phyloP scores from a whole-genome alignment of 2,797 vertebrate species.

The Paratrypauchen microcephalus region DNA sequence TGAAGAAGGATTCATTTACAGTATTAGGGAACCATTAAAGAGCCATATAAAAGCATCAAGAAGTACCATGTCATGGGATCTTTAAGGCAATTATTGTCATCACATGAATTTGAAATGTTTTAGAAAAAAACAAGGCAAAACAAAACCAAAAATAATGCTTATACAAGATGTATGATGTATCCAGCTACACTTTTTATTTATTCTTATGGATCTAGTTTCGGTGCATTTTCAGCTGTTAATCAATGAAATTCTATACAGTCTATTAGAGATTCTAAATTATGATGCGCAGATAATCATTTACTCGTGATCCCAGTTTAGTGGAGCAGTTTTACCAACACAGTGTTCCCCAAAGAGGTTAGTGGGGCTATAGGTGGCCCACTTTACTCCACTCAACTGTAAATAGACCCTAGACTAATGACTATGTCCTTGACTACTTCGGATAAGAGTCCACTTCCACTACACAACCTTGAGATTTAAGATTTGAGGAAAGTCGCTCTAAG shows the following conservation, averaged over 20 bases:
- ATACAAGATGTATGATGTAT: conserved; percentile 19
- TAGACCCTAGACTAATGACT: conserved; percentile 35
- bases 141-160: conserved; percentile 36
- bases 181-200: conserved; percentile 38
- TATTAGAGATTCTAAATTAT: conserved; percentile 13
- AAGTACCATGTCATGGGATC: too few species aligned
- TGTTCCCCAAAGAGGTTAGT: conserved; percentile 34
- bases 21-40: too few species aligned
- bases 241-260: conserved; percentile 19
- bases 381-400: conserved; percentile 30
- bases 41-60: too few species aligned
- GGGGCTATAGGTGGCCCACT: conserved; percentile 46
- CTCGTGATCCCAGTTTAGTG: neutral
- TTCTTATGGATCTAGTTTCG: conserved; percentile 46
- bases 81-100: conserved; percentile 52
- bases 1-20: too few species aligned
- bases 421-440: conserved; percentile 26
- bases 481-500: conserved; percentile 7
- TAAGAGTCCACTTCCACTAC: conserved; percentile 10
- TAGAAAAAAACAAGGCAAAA: conserved; percentile 26
- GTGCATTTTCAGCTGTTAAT: conserved; percentile 28
- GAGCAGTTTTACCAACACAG: conserved; percentile 3
- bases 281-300: conserved; percentile 1
- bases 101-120: conserved; percentile 43
- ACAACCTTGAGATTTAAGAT: conserved; percentile 13